Evolutionary conservation across 2,113 vertebrate genomes (phyloP).

Genomic region (Prionailurus viverrinus): DNA sequence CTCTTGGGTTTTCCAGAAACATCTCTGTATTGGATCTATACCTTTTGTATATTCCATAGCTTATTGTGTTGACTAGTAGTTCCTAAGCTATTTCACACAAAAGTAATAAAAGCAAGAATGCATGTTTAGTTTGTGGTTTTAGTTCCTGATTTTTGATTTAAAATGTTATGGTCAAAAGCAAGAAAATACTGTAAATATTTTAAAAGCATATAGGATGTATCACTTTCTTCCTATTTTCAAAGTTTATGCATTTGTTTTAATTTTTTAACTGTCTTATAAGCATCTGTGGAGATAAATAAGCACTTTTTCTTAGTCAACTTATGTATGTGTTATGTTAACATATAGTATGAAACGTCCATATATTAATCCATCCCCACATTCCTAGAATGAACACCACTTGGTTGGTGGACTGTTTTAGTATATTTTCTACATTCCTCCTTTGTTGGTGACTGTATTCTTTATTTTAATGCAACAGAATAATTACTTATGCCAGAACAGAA

Average conservation of each 20-base stretch:
- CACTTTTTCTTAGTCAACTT: background rate
- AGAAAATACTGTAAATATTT: background rate
- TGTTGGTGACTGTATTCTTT: background rate
- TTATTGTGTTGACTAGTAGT: background rate
- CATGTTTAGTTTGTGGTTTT: background rate
- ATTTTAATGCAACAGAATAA: background rate
- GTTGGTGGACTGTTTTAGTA: background rate
- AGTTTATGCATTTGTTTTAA: background rate
- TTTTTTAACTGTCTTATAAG: background rate
- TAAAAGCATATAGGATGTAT: background rate
- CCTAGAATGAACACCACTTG: background rate
- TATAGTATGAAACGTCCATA: background rate
- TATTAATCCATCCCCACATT: background rate
- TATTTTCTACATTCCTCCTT: background rate
- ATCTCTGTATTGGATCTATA: background rate
- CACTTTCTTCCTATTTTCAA: background rate
- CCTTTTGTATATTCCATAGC: background rate
- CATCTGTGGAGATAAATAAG: background rate
- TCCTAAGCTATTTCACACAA: background rate
- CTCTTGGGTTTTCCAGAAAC: constrained; percentile 7
- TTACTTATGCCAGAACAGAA: background rate
- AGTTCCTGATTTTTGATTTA: background rate
- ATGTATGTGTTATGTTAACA: background rate
- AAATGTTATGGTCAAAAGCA: background rate
- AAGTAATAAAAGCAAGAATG: background rate